phyloP scores from a whole-genome alignment of 2,797 vertebrate genomes.

The Leptatherina wallacei region DNA sequence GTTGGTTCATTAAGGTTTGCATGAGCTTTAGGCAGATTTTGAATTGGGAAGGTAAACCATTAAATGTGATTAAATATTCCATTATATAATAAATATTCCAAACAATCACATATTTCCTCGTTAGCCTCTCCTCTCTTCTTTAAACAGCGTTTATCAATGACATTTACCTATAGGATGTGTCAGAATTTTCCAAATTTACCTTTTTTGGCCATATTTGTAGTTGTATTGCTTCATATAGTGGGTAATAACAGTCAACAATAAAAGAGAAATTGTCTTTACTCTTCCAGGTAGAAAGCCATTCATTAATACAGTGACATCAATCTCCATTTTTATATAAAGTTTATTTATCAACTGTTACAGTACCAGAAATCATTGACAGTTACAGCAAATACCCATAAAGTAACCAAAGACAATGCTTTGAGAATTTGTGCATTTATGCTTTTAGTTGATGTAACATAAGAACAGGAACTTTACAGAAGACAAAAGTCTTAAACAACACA shows the following conservation, averaged over 20 bases:
- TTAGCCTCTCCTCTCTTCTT: background rate
- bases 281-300: background rate
- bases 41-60: background rate
- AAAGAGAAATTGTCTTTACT: conserved; percentile 6
- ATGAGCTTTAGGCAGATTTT: background rate
- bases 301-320: background rate
- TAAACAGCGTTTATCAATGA: background rate
- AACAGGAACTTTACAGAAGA: background rate
- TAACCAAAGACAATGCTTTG: background rate
- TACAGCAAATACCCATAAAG: background rate
- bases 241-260: too few relatives aligned
- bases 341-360: background rate
- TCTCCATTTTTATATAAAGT: background rate
- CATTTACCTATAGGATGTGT: background rate
- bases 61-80: background rate
- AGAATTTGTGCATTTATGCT: background rate
- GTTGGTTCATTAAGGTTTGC: background rate
- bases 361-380: conserved; percentile 13
- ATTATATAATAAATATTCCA: background rate
- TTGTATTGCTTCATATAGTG: background rate
- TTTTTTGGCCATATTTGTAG: background rate
- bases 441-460: background rate
- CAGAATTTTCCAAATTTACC: background rate
- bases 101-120: background rate
- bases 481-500: background rate